Evolutionary conservation across 2,888 invertebrate species (phyloP).

Genomic region (Cremastobaeus sp.): DNA sequence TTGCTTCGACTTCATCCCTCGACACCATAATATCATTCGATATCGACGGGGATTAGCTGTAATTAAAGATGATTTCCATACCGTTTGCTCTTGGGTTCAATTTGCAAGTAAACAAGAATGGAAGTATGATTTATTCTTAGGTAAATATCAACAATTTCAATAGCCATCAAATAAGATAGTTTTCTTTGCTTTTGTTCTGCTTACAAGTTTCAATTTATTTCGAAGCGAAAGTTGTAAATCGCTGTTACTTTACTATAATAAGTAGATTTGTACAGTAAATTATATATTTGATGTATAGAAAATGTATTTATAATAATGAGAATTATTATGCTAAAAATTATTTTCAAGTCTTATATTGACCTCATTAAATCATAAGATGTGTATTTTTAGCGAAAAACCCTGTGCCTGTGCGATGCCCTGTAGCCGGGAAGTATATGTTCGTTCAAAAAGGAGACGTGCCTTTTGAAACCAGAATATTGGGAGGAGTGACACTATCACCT

Average conservation of each 20-base stretch:
- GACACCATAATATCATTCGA: constrained; percentile 96
- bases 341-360: no score
- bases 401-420: constrained; percentile 94
- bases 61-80: constrained; percentile 93
- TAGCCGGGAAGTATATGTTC: constrained; percentile 97
- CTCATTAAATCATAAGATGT: no score
- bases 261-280: no score
- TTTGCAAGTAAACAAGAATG: constrained; percentile 90
- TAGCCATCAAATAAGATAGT: no score
- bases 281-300: no score
- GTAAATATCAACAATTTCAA: constrained; percentile 74
- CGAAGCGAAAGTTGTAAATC: no score
- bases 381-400: constrained; percentile 95
- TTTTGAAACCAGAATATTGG: constrained; percentile 95
- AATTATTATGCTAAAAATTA: no score
- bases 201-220: no score
- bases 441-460: constrained; percentile 92
- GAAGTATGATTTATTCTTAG: constrained; percentile 91
- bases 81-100: constrained; percentile 96
- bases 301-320: no score
- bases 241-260: no score
- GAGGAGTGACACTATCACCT: constrained; percentile 96
- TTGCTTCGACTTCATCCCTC: constrained; percentile 96
- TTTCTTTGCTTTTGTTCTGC: no score
- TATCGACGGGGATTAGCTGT: constrained; percentile 93